Evolutionary conservation across 2,888 invertebrate species (phyloP), one percentile per base, ranked within the genome.

Genomic region (Pollenia griseotomentosa): DNA sequence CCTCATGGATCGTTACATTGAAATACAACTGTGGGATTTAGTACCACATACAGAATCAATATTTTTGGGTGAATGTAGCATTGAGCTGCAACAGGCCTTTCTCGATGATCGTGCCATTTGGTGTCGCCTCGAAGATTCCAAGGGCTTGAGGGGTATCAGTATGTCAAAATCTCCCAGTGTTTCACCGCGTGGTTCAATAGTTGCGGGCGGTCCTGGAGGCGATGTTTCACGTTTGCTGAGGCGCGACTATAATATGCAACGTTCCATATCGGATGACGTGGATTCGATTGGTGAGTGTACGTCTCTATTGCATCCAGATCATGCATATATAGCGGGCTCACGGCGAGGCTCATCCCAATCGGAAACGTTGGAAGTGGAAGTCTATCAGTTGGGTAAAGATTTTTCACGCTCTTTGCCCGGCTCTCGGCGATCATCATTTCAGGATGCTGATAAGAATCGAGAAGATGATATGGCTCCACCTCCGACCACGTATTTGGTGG

Each of bases 261-360:
- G 97, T 90, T 97, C 97, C 80, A 94, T 95, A 89, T 97, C 97
- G 93, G 95, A 96, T 93, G 96, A 96, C 89, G 95, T 96, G 79
- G 96, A 96, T 91, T 96, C 96, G 2, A 96, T 96, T 90, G 96
- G 96, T 63, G 96, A 96, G 92, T 96, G 96, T 88, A 95, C 96
- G 5, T 96, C 97, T 88, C 94, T 97, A 87, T 94, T 97, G 55
- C 98, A 97, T 93, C 98, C 97, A 0, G 97, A 97, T 94, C 96
- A 97, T 93, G 97, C 97, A 2, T 97, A 96, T 96, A 94, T 94
- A 68, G 96, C 95, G 1, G 96, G 96, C 84, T 97, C 97, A 0
- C 94, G 97, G 46, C 95, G 97, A 48, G 97, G 97, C 53, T 97
- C 97, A n/a, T 97, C 97, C 59, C 97, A 97, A 92, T 97, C 97